Base-by-base conservation (phyloP, 2,797 vertebrate genomes). In the Scolopax rusticola region DNA sequence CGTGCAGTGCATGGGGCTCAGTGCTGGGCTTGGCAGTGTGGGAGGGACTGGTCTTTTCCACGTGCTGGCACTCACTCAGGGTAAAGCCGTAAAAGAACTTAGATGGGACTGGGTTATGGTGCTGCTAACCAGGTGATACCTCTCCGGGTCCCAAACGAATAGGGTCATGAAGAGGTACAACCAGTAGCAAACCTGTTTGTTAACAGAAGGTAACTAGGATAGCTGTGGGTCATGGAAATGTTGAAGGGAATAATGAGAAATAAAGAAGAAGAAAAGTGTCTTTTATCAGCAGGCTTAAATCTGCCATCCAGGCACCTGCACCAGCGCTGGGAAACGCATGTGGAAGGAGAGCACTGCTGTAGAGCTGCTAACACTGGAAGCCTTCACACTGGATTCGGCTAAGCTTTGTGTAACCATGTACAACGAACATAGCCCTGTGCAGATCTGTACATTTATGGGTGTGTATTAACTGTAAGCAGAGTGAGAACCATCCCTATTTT, bases 1-100 rank as follows among this genome's bases (percentile, higher is more conserved):
- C 0, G 2, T 13, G 38, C 0, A 0, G 14, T 1, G 8, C 7
- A 6, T 41, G 69, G 20, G 64, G 64, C 57, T 69, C 21, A 1
- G 32, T 0, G 6, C 63, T 70, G 80, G 50, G 50, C 75, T 70
- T 65, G 45, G 67, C 21, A 24, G 64, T 28, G 19, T 33, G 2
- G 32, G 51, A 60, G 33, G 57, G 18, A 60, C 59, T 47, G 57
- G 7, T 76, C 43, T 2, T 6, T 16, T 43, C 33, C 1, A 0
- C 9, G 4, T 17, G 27, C 25, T 32, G 32, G 47, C 1, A 3
- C 48, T 69, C 2, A 1, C 38, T 86, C 24, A 4, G n/a, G n/a
- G 8, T 45, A 41, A 51, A 84, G 38, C n/a, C 38, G 8, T 20
- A 15, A 17, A 63, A 63, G 38, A 79, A 54, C 38, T 79, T 53